phyloP scores from a whole-genome alignment of 53 echinoderm and acorn worm genomes.

The Paelopatides confundens region DNA sequence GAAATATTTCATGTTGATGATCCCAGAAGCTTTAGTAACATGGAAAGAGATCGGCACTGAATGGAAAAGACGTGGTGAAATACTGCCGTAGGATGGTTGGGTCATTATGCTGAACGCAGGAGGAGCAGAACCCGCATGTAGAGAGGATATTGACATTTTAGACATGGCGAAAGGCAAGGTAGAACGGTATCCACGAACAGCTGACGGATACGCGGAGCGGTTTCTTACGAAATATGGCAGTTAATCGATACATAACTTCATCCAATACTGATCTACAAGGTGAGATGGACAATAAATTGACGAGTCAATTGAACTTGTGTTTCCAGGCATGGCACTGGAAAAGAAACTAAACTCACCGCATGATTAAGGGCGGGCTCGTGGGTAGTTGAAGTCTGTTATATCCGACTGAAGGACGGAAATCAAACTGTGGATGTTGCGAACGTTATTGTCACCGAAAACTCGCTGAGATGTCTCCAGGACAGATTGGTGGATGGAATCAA shows the following conservation, averaged over 20 bases:
- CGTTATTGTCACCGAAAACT: neutral
- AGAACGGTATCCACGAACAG: neutral
- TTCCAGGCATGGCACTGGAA: neutral
- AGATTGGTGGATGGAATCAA: neutral
- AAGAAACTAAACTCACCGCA: neutral
- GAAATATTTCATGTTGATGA: neutral
- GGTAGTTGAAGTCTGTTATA: neutral
- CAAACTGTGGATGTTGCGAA: neutral
- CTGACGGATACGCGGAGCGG: too few relatives aligned
- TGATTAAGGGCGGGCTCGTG: neutral
- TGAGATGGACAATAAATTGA: neutral
- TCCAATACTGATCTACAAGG: too few relatives aligned
- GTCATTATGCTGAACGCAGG: neutral
- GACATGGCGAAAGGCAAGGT: neutral
- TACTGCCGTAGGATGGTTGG: neutral
- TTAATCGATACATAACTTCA: too few relatives aligned
- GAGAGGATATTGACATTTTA: neutral
- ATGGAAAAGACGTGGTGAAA: neutral
- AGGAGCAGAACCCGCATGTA: neutral
- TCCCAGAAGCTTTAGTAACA: neutral
- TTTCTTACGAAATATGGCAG: too few relatives aligned
- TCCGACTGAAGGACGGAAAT: neutral
- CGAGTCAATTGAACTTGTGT: neutral
- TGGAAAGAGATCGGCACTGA: neutral
- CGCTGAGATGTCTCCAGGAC: neutral